Percentiles rank a stretch among this genome's conserved stretches.
Conservation (phyloP, 2,797 vertebrate genomes). For the Enoplosus armatus region DNA sequence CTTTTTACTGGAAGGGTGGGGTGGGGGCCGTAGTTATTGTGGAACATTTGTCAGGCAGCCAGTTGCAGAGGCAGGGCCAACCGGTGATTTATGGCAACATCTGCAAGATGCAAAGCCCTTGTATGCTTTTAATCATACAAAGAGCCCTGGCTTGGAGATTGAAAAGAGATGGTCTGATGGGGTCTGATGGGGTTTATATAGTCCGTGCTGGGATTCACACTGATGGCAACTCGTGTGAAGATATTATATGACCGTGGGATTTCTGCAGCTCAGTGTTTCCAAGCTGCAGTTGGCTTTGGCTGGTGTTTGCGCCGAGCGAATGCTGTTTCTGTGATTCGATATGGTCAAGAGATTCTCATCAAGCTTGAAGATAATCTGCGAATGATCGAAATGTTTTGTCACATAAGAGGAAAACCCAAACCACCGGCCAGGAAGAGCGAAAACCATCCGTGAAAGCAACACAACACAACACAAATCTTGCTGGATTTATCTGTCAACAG, state of each 20-base stretch:
- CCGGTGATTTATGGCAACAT: conserved; percentile 90
- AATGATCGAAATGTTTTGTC: conserved; percentile 45
- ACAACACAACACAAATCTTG: conserved; percentile 47
- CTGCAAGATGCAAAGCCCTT: conserved; percentile 82
- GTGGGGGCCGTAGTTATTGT: conserved; percentile 84
- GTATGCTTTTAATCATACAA: conserved; percentile 82
- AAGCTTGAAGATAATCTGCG: conserved; percentile 25
- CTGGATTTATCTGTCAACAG: conserved; percentile 50
- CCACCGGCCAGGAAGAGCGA: background rate
- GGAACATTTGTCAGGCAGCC: conserved; percentile 89
- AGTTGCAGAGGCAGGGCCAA: conserved; percentile 85
- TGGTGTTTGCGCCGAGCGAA: conserved; percentile 17
- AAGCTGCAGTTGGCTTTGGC: conserved; percentile 21
- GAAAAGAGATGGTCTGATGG: conserved; percentile 63
- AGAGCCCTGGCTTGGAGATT: conserved; percentile 66
- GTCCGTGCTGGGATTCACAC: conserved; percentile 66
- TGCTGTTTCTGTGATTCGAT: conserved; percentile 23
- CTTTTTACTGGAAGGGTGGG: conserved; percentile 79
- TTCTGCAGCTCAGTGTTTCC: conserved; percentile 47
- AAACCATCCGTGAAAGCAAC: conserved; percentile 27
- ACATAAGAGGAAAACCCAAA: conserved; percentile 23
- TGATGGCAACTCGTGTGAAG: conserved; percentile 66
- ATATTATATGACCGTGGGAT: conserved; percentile 72
- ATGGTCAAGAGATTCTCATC: conserved; percentile 39
- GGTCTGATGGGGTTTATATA: conserved; percentile 59